phyloP scores from a whole-genome alignment of 2,888 invertebrate species.

The Drosophila engyochracea region DNA sequence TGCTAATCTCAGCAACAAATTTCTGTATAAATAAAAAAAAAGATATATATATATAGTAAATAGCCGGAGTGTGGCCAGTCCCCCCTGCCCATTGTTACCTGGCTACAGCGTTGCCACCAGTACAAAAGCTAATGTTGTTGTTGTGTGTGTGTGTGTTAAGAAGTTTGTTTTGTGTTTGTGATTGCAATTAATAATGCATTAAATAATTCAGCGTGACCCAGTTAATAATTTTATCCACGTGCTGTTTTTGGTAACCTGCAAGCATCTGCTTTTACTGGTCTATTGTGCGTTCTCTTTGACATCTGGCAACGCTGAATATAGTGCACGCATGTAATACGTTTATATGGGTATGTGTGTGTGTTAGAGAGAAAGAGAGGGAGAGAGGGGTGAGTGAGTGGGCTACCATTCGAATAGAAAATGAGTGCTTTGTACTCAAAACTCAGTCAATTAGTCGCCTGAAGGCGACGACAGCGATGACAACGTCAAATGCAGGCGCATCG shows the following conservation, averaged over 20 bases:
- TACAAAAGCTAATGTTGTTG: conserved; percentile 6
- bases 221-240: conserved; percentile 31
- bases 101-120: conserved; percentile 50
- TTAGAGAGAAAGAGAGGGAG: conserved; percentile 28
- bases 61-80: conserved; percentile 25
- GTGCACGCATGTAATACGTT: conserved; percentile 37
- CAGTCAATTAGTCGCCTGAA: conserved; percentile 63
- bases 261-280: conserved; percentile 17
- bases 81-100: conserved; percentile 40
- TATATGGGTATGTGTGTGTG: conserved; percentile 12
- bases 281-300: conserved; percentile 28
- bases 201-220: conserved; percentile 14
- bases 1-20: conserved; percentile 2
- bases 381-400: conserved; percentile 37
- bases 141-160: conserved; percentile 3
- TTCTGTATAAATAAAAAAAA: conserved; percentile 16
- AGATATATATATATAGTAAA: conserved; percentile 8
- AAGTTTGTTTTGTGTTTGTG: neutral
- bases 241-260: conserved; percentile 23
- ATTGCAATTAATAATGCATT: conserved; percentile 16
- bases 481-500: conserved; percentile 30
- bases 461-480: conserved; percentile 55
- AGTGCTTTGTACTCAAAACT: conserved; percentile 68
- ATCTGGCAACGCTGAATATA: conserved; percentile 58
- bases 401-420: conserved; percentile 75